Base-by-base conservation (phyloP, 2,113 vertebrate species). In the Manacus vitellinus region DNA sequence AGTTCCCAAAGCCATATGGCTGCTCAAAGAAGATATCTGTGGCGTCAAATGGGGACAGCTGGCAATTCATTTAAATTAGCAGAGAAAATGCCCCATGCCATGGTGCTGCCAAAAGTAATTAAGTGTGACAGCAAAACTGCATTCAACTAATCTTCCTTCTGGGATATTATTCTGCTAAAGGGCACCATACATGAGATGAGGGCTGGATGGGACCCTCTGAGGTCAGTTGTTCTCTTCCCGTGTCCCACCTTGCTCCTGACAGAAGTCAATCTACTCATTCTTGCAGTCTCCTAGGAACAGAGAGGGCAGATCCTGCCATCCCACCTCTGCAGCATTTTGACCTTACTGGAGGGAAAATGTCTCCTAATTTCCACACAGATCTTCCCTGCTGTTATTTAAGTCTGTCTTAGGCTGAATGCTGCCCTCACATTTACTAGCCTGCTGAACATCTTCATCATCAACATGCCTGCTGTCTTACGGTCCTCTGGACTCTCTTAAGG, bases 81-180 rank as follows among this genome's bases (percentile, higher is more conserved):
- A 92, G 62, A 72, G 80, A 93, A 87, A 83, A 91, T 56, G 59
- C 35, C 22, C 87, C 25, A 4, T 89, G 55, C 56, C 62, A 65
- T 51, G 47, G 76, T 71, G 84, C 65, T 92, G 91, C 91, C 92
- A 89, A 84, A 93, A 89, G 47, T 70, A 88, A 95, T 88, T 76
- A 78, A 78, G 44, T 24, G 49, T 87, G 78, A 73, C 31, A 65
- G 78, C 23, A 95, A 91, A 88, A 78, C 18, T 41, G 66, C 66
- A 65, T 73, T 84, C 49, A 88, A 33, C 89, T 95, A 65, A 41
- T 73, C 41, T 68, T 83, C 59, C 55, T 94, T 65, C 84, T 75
- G 65, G 47, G 47, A 71, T 37, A 16, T 33, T 63, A 43, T 28
- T 24, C 47, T 1, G 4, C 61, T 43, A 63, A 93, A 94, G 65